Percentiles rank a stretch among this genome's conserved stretches.
Conservation (phyloP, 2,113 vertebrate species). For the Delphinapterus leucas region DNA sequence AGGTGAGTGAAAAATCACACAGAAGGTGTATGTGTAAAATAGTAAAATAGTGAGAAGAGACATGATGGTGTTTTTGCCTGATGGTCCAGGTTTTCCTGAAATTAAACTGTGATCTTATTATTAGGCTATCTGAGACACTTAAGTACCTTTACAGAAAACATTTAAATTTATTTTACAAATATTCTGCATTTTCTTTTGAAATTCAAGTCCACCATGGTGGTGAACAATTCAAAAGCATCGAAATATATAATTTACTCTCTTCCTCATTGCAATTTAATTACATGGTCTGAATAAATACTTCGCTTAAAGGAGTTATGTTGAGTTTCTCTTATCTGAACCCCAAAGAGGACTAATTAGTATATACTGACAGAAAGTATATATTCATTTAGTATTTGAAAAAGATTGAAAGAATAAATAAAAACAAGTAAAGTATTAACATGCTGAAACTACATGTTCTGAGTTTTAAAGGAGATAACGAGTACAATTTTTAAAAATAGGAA, state of each 20-base stretch:
- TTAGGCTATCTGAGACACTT: not conserved
- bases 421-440: not conserved
- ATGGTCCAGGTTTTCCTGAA: not conserved
- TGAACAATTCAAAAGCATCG: not conserved
- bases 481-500: not conserved
- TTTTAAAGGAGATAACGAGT: not conserved
- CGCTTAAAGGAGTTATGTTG: not conserved
- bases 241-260: not conserved
- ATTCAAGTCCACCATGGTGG: not conserved
- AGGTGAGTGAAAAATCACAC: too few species aligned
- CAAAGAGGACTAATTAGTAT: not conserved
- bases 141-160: not conserved
- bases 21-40: not conserved
- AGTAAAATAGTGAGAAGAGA: not conserved
- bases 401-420: not conserved
- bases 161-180: not conserved
- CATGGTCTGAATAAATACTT: not conserved
- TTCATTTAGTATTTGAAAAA: not conserved
- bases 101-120: not conserved
- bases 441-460: not conserved
- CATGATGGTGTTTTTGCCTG: not conserved
- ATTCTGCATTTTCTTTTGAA: not conserved
- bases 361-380: not conserved
- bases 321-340: not conserved
- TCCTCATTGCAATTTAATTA: not conserved